Conservation (phyloP, 2,888 invertebrate species). For the Megalurothrips usitatus region DNA sequence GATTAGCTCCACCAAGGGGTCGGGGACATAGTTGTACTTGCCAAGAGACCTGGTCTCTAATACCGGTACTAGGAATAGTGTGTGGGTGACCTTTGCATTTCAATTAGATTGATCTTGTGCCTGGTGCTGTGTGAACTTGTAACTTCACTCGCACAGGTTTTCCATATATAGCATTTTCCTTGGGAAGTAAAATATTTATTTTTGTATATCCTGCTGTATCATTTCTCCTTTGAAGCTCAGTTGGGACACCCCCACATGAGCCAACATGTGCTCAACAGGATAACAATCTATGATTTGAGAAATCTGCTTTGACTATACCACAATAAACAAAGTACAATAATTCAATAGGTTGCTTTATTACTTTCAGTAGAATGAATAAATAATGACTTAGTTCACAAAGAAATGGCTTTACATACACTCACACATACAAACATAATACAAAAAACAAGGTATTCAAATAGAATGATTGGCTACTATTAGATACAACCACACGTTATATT, state of each 20-base stretch:
- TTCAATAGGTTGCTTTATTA: conserved; percentile 1
- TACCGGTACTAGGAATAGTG: neutral
- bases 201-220: neutral
- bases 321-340: neutral
- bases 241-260: neutral
- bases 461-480: neutral
- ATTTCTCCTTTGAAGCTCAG: neutral
- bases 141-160: neutral
- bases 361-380: conserved; percentile 1
- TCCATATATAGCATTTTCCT: neutral
- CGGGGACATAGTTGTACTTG: neutral
- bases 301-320: too few species aligned
- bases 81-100: neutral
- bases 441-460: neutral
- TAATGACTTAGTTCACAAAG: conserved; percentile 21
- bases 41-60: conserved; percentile 4
- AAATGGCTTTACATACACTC: neutral
- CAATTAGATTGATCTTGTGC: neutral
- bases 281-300: neutral
- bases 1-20: neutral
- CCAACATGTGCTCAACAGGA: too few species aligned
- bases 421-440: neutral
- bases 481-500: too few species aligned
- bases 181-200: conserved; percentile 27
- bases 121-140: neutral